Conservation (phyloP, 2,888 invertebrate species). For the Strigamia crassipes region DNA sequence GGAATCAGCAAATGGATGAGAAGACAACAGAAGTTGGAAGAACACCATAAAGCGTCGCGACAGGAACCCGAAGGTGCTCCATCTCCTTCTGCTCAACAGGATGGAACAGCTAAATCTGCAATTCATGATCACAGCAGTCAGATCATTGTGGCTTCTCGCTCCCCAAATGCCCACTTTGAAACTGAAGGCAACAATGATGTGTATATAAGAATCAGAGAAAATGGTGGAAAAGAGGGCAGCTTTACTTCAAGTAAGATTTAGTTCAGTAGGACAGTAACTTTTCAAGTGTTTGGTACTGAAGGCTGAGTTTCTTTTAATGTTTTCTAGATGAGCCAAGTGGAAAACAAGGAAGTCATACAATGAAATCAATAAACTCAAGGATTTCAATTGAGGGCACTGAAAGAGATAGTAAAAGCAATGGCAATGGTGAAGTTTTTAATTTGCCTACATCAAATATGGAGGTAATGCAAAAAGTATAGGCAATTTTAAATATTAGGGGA, state of each 20-base stretch:
- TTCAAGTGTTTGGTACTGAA: not conserved
- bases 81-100: conserved; percentile 21
- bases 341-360: not conserved
- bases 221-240: not conserved
- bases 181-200: not conserved
- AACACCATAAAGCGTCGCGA: conserved; percentile 50
- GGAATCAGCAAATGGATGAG: conserved; percentile 51
- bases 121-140: not conserved
- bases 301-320: not conserved
- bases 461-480: not conserved
- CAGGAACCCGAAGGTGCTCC: conserved; percentile 56
- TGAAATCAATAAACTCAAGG: not conserved
- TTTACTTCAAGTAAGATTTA: not conserved
- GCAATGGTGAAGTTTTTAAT: not conserved
- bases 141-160: not conserved
- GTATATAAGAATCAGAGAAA: not conserved
- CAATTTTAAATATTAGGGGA: too few species aligned
- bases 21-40: conserved; percentile 49
- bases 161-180: not conserved
- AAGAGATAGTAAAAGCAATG: not conserved
- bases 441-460: not conserved
- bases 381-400: not conserved
- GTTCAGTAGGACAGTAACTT: not conserved
- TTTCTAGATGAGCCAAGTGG: not conserved
- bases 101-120: not conserved